Percentiles rank a stretch among this genome's conserved stretches.
These are phyloP conservation scores for Sminthopsis crassicaudata DNA, from an alignment of 2,113 vertebrate species.

Conservation along the genomic window DNA sequence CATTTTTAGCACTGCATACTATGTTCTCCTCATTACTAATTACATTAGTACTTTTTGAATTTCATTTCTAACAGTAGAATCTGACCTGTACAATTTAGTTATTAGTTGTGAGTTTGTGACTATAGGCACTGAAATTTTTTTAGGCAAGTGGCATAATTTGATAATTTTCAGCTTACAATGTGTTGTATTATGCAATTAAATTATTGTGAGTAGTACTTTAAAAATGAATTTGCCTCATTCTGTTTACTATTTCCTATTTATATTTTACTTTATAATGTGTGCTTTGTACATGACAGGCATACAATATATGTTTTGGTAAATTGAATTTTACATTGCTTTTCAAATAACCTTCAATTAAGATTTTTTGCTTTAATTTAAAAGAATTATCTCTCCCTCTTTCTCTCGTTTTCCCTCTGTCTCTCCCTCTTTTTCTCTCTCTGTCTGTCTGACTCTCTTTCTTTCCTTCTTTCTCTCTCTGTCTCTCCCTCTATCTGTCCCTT, in stretches of 20 bases:
- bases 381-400: not conserved
- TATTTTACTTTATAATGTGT: not conserved
- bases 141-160: not conserved
- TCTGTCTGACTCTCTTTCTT: too few species aligned
- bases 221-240: not conserved
- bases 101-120: not conserved
- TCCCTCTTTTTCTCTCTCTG: not conserved
- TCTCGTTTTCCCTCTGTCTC: not conserved
- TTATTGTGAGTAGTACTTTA: not conserved
- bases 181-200: not conserved
- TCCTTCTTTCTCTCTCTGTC: too few species aligned
- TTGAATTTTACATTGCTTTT: not conserved
- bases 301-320: not conserved
- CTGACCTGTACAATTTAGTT: not conserved
- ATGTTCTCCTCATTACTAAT: not conserved
- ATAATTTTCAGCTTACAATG: not conserved
- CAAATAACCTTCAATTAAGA: not conserved
- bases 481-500: too few species aligned
- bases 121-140: not conserved
- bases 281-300: not conserved
- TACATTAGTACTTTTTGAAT: not conserved
- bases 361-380: not conserved
- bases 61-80: not conserved
- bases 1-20: not conserved
- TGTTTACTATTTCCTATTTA: not conserved